phyloP scores from a whole-genome alignment of 2,888 invertebrate genomes.

The Cryptops parisi region DNA sequence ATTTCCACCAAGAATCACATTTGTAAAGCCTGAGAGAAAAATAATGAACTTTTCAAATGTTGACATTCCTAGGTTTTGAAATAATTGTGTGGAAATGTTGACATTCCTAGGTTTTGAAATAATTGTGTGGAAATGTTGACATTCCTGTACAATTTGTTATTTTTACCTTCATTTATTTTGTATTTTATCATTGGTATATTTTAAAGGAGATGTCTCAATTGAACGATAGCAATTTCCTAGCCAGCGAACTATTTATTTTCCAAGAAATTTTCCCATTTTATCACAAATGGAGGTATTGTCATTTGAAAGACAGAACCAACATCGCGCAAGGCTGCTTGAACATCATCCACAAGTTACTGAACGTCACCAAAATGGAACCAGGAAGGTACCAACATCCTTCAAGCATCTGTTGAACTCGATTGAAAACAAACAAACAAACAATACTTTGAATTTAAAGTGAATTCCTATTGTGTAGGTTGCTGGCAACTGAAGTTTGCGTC shows the following conservation, averaged over 20 bases:
- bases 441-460: too few species aligned
- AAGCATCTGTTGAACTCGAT: too few species aligned
- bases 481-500: slow-evolving; percentile 26
- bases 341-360: slow-evolving; percentile 30
- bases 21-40: too few species aligned
- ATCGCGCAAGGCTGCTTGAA: slow-evolving; percentile 29
- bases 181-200: not conserved
- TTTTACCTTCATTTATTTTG: not conserved
- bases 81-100: too few species aligned
- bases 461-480: not conserved
- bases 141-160: too few species aligned
- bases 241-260: slow-evolving; percentile 28
- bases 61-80: too few species aligned
- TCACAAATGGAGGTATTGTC: slow-evolving; percentile 31
- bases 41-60: too few species aligned
- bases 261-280: slow-evolving; percentile 32
- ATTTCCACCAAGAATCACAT: too few species aligned
- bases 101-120: too few species aligned
- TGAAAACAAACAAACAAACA: too few species aligned
- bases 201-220: slow-evolving; percentile 17
- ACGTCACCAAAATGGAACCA: too few species aligned
- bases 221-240: slow-evolving; percentile 20
- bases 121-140: too few species aligned
- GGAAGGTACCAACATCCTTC: not conserved
- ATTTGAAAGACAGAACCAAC: slow-evolving; percentile 25